Evolutionary conservation across 2,797 vertebrate genomes (phyloP).

Genomic region (Artibeus jamaicensis): DNA sequence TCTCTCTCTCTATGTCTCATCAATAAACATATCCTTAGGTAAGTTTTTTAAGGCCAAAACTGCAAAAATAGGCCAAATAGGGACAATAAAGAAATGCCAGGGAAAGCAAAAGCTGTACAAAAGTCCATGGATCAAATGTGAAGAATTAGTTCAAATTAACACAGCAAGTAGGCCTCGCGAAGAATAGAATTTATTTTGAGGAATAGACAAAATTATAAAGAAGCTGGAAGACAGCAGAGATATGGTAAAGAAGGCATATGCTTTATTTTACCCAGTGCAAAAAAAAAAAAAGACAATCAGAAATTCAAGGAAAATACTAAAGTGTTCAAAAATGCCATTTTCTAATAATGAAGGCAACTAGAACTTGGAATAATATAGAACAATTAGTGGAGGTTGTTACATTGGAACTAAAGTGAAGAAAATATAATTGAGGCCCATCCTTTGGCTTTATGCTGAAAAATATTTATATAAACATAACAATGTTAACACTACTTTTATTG

Average conservation of each 20-base stretch:
- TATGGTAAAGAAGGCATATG: not conserved
- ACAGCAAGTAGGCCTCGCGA: not conserved
- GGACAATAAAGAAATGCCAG: not conserved
- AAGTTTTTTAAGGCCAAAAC: not conserved
- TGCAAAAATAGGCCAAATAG: not conserved
- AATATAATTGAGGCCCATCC: not conserved
- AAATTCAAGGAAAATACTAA: slow-evolving; percentile 1
- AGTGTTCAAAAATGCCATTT: slow-evolving; percentile 26
- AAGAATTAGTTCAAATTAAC: slow-evolving; percentile 29
- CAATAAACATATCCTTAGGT: too few species aligned
- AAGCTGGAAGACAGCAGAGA: not conserved
- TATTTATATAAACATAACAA: slow-evolving; percentile 1
- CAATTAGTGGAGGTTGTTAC: slow-evolving; percentile 20
- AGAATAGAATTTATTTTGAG: slow-evolving; percentile 6
- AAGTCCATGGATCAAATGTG: not conserved
- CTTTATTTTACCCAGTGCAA: not conserved
- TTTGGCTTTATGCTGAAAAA: slow-evolving; percentile 28
- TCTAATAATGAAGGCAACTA: slow-evolving; percentile 15
- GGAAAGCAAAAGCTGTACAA: not conserved
- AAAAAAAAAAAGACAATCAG: not conserved
- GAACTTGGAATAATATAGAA: not conserved
- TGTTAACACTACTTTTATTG: slow-evolving; percentile 31
- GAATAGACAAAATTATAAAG: slow-evolving; percentile 31
- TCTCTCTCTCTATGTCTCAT: too few species aligned
- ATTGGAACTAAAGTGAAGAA: slow-evolving; percentile 13